These are phyloP conservation scores for Agrotis puta DNA, from an alignment of 2,888 invertebrate genomes.

Conservation along the genomic window DNA sequence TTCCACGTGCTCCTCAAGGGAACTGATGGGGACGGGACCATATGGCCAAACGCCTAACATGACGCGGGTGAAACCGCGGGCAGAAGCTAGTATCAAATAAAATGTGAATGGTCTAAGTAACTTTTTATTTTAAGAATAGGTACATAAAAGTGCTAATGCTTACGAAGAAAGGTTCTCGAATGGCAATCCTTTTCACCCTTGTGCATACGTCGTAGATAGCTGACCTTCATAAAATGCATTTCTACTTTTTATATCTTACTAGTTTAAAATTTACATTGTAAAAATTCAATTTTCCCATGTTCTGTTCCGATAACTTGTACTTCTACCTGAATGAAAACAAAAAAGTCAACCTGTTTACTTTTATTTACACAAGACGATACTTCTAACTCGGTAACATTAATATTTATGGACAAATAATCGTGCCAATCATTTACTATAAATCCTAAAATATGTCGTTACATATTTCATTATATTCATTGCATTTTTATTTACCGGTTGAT, in stretches of 20 bases:
- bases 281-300: not conserved
- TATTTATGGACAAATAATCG: no score
- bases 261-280: no score
- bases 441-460: no score
- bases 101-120: not conserved
- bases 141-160: constrained; percentile 55
- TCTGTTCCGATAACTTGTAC: not conserved
- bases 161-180: constrained; percentile 28
- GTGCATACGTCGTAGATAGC: no score
- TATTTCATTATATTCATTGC: not conserved
- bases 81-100: no score
- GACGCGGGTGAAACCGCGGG: no score
- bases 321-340: constrained; percentile 14
- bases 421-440: not conserved
- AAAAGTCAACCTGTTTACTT: constrained; percentile 23
- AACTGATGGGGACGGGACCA: no score
- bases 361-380: not conserved
- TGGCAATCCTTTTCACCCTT: not conserved
- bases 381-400: not conserved
- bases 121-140: constrained; percentile 40
- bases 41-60: no score
- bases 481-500: not conserved
- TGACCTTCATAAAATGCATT: not conserved
- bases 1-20: no score
- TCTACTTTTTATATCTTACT: constrained; percentile 10